These are phyloP conservation scores for Dolichotis patagonum DNA, from an alignment of 2,113 vertebrate species.

Conservation along the genomic window DNA sequence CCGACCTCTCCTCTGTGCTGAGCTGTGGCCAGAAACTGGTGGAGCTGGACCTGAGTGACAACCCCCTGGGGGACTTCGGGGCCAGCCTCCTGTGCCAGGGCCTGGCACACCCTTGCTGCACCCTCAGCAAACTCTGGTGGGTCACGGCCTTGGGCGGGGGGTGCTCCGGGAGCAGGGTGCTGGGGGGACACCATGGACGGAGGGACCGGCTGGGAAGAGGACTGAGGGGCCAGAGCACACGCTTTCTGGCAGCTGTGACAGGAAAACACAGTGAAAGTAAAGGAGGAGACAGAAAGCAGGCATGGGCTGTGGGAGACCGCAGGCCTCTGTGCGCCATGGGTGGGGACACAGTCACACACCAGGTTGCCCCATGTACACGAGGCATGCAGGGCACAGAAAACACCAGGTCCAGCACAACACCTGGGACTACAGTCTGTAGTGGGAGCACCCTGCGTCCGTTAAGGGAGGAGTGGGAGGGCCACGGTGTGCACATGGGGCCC, in stretches of 20 bases:
- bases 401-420: background rate
- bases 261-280: background rate
- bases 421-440: fast-evolving
- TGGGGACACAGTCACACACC: too few relatives aligned
- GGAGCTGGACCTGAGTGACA: constrained; percentile 87
- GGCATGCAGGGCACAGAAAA: too few relatives aligned
- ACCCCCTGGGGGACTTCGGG: constrained; percentile 83
- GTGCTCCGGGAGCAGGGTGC: background rate
- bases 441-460: background rate
- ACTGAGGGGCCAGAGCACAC: background rate
- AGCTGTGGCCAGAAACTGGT: constrained; percentile 80
- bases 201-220: background rate
- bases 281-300: background rate
- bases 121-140: constrained; percentile 85
- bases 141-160: constrained; percentile 21
- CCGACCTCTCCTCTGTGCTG: constrained; percentile 27
- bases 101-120: constrained; percentile 80
- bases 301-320: background rate
- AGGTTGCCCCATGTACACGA: too few relatives aligned
- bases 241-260: background rate
- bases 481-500: background rate
- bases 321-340: too few relatives aligned
- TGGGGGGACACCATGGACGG: background rate
- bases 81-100: constrained; percentile 82
- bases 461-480: background rate